These are phyloP conservation scores for Paedocypris micromegethes DNA, from an alignment of 2,797 vertebrate genomes.

Conservation along the genomic window DNA sequence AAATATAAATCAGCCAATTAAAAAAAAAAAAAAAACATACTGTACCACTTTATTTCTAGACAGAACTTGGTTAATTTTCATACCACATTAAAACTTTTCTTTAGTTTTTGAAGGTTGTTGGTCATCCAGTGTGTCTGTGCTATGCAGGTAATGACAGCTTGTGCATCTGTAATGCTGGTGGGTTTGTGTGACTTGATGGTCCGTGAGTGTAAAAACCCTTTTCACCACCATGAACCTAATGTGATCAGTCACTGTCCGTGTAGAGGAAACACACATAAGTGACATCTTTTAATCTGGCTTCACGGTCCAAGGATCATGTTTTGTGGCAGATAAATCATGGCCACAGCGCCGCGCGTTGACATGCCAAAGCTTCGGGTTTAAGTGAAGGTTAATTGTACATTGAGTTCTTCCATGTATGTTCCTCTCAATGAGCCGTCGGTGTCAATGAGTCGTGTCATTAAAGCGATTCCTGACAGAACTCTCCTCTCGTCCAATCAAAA, in stretches of 20 bases:
- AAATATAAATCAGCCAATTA: too few relatives aligned
- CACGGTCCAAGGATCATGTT: conserved; percentile 13
- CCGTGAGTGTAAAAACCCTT: conserved; percentile 36
- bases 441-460: conserved; percentile 3
- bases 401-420: conserved; percentile 14
- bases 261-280: conserved; percentile 25
- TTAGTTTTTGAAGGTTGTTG: too few relatives aligned
- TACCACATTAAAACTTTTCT: too few relatives aligned
- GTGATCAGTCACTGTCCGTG: conserved; percentile 17
- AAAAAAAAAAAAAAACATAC: too few relatives aligned
- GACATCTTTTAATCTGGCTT: conserved; percentile 15
- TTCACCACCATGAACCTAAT: conserved; percentile 40
- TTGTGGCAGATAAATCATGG: conserved; percentile 14
- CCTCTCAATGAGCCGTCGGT: not conserved
- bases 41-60: too few relatives aligned
- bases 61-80: too few relatives aligned
- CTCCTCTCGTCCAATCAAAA: conserved; percentile 6
- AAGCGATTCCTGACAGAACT: too few relatives aligned
- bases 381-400: conserved; percentile 2
- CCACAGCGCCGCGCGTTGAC: not conserved
- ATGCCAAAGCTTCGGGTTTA: conserved; percentile 10
- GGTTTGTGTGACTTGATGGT: conserved; percentile 11
- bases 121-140: conserved; percentile 17
- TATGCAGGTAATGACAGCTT: conserved; percentile 36
- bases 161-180: conserved; percentile 34